A percentile compares a stretch with the other conserved stretches of the same genome.
Evolutionary conservation across 2,888 invertebrate genomes (phyloP).

Genomic region (Deroplatys truncata): DNA sequence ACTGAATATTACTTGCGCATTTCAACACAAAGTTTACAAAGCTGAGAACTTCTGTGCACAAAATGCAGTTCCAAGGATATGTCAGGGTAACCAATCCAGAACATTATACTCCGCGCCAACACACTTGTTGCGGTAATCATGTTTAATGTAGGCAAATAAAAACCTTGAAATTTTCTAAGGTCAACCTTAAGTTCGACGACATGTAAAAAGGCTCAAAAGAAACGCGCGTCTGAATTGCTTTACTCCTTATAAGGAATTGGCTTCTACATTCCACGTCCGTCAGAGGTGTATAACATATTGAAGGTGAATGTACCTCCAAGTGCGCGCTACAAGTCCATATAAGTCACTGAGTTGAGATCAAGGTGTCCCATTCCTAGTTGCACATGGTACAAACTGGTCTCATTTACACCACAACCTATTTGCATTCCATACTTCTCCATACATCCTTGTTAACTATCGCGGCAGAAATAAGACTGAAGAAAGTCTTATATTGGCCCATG

Average conservation of each 20-base stretch:
- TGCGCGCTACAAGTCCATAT: neutral
- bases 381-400: neutral
- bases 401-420: neutral
- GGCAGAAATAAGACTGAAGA: neutral
- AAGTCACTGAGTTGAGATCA: neutral
- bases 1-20: too few relatives aligned
- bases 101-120: too few relatives aligned
- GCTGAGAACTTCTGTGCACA: too few relatives aligned
- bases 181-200: neutral
- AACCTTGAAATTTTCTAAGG: neutral
- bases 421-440: neutral
- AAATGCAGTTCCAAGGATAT: too few relatives aligned
- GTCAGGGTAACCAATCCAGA: too few relatives aligned
- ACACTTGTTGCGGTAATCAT: too few relatives aligned
- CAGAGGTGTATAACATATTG: neutral
- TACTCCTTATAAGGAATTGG: neutral
- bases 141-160: neutral
- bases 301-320: neutral
- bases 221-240: neutral
- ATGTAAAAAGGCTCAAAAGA: neutral
- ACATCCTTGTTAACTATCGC: neutral
- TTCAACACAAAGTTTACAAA: too few relatives aligned
- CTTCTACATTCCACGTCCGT: neutral
- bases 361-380: neutral
- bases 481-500: neutral